Evolutionary conservation across 2,888 invertebrate species (phyloP), one percentile per base, ranked within the genome.

Genomic region (Epirrhoe tristata): DNA sequence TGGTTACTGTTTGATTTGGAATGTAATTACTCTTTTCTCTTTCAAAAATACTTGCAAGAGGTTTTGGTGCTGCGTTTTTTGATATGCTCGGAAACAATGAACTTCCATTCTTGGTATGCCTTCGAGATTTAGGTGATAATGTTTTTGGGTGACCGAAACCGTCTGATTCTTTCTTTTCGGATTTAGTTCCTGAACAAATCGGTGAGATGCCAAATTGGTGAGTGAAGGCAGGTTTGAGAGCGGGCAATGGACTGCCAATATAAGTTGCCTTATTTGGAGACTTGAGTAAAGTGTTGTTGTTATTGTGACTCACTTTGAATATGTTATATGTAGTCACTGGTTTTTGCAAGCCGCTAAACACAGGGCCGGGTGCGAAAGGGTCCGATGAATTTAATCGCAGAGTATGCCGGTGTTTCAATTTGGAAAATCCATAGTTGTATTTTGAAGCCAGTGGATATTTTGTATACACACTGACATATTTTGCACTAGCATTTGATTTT

Each of bases 331-430:
- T 89, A 8, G 90, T 89, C 24, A 93, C 84, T 12, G 93, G 91
- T 58, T 89, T 83, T 73, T 91, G 90, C 68, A 92, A 81, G n/a
- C 91, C 92, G 75, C 93, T 91, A 71, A 94, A 94, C 3, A 94
- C 94, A 8, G 94, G 94, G 2, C 93, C 94, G 2, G 94, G 93
- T 0, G 94, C 94, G 74, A 94, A 94, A 1, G 91, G 91, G 74
- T 94, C 93, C 3, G 91, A 88, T 6, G 90, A 80, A 77, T 92
- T 92, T 14, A 82, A 75, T 62, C 90, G 77, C 55, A 93, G 74
- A 12, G 91, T 70, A 63, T 89, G 87, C 66, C 89, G 90, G 73
- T 87, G 84, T 75, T 78, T 89, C 48, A 86, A 79, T 81, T 91
- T 93, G 24, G 91, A 81, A 75, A 88, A 92, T 5, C 89, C 88